phyloP scores from a whole-genome alignment of 2,888 invertebrate genomes.

The Tachina fera region DNA sequence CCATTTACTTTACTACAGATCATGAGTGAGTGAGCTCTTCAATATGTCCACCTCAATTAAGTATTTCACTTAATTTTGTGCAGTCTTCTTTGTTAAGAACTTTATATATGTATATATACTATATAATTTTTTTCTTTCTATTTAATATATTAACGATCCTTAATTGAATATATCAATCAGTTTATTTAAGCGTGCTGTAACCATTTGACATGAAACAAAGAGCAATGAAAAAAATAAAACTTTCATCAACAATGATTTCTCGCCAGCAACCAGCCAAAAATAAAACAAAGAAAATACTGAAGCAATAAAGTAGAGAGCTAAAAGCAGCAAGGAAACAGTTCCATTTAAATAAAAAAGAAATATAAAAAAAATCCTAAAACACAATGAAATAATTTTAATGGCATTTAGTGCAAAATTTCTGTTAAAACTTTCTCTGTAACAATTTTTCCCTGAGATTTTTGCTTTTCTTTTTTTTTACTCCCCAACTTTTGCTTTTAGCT shows the following conservation, averaged over 20 bases:
- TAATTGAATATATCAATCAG: constrained; percentile 72
- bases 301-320: neutral
- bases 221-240: constrained; percentile 47
- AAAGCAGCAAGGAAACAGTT: constrained; percentile 26
- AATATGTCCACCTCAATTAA: constrained; percentile 8
- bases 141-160: constrained; percentile 54
- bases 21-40: neutral
- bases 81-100: neutral
- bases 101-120: too few relatives aligned
- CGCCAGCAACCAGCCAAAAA: constrained; percentile 21
- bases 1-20: neutral
- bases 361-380: constrained; percentile 32
- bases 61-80: neutral
- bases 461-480: neutral
- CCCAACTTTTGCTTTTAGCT: constrained; percentile 28
- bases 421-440: constrained; percentile 42
- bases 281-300: neutral
- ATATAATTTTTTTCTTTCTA: neutral
- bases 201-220: constrained; percentile 56
- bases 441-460: constrained; percentile 6
- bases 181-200: constrained; percentile 62
- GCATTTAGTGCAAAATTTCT: constrained; percentile 60
- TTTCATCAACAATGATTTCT: constrained; percentile 62
- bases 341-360: constrained; percentile 9
- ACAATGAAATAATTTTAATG: constrained; percentile 68